Conservation (phyloP, 2,797 vertebrate species). For the Channa striata region DNA sequence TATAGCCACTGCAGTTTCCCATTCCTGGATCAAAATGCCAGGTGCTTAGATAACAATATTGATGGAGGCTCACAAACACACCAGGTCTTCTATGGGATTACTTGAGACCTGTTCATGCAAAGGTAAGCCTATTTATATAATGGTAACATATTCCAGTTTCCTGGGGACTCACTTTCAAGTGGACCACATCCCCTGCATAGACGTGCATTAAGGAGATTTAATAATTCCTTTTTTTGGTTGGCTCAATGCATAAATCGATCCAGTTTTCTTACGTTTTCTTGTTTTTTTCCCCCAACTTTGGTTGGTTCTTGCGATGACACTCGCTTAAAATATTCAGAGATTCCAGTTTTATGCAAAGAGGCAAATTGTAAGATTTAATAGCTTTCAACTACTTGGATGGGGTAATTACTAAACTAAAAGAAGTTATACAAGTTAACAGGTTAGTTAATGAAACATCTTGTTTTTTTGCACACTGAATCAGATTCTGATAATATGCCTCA, state of each 20-base stretch:
- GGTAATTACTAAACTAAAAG: not conserved
- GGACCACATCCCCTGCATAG: conserved; percentile 9
- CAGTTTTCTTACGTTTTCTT: not conserved
- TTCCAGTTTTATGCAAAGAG: not conserved
- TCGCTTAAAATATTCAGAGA: not conserved
- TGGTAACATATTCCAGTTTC: conserved; percentile 61
- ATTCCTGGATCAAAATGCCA: conserved; percentile 50
- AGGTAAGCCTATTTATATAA: conserved; percentile 73
- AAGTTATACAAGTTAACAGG: not conserved
- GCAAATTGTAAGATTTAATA: not conserved
- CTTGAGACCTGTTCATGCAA: conserved; percentile 69
- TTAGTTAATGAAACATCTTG: no score
- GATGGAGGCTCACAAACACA: conserved; percentile 56
- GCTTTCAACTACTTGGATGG: not conserved
- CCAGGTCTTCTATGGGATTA: conserved; percentile 74
- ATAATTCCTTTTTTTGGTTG: not conserved
- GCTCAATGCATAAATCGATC: no score
- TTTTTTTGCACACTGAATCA: not conserved
- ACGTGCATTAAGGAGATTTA: not conserved
- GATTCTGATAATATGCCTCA: not conserved
- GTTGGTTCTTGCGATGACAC: no score
- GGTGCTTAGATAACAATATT: conserved; percentile 54
- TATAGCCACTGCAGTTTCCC: not conserved
- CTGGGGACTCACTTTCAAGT: conserved; percentile 30
- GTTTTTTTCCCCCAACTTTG: no score